Base-by-base conservation (phyloP, 2,797 vertebrate genomes). In the Odontamblyopus rebecca region DNA sequence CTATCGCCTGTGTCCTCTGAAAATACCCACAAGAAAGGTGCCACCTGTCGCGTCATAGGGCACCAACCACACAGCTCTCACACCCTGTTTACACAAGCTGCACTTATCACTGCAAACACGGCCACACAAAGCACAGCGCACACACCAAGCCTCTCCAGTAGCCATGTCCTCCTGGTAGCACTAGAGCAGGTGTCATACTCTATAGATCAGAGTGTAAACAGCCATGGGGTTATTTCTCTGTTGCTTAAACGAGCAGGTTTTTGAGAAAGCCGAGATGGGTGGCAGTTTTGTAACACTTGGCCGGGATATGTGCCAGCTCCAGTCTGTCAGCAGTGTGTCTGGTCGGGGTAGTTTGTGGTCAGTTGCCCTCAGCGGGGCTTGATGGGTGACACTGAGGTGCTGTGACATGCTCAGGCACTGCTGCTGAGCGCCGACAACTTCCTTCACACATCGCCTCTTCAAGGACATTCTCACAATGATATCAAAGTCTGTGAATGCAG, bases 311-410 rank as follows among this genome's bases (percentile, higher is more conserved):
- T 75, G 27, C 48, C 48, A 67, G 51, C 48, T 19, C 19, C 48
- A 32, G 12, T 67, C 27, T 67, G 29, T 30, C 26, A 26, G 15
- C 11, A 23, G 81, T 67, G 71, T 5, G 68, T 72, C 77, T 38
- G 72, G 68, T 84, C 67, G 64, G 73, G 67, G 72, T 57, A 8
- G 71, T 81, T 86, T 79, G 74, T 68, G 88, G 88, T 88, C 84
- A 85, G 75, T 85, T 84, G 71, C 82, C 83, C 78, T 88, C 84
- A 83, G 87, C 77, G 54, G 72, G 76, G 79, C 73, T 9, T 29
- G 38, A 61, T 2, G 68, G 79, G 80, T 91, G 91, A 93, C 78
- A 72, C 68, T 86, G 84, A 92, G 67, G 70, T 53, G 0, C 73
- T 78, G 53, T 89, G 90, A 90, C 91, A 83, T 79, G 67, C 79